Evolutionary conservation across 2,888 invertebrate species (phyloP).

Genomic region (Sarcophaga caerulescens): DNA sequence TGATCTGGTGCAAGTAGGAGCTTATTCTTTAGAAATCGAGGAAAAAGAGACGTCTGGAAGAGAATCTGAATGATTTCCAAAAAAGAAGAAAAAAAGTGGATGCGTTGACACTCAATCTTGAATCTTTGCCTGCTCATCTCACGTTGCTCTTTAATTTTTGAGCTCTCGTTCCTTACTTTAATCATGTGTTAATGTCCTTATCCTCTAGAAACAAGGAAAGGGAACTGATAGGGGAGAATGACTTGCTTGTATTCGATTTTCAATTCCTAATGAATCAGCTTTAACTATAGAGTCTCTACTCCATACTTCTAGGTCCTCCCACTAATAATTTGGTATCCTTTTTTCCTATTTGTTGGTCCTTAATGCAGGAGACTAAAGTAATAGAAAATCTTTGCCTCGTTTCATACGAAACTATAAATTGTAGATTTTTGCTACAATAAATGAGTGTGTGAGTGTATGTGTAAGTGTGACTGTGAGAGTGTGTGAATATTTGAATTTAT

Average conservation of each 20-base stretch:
- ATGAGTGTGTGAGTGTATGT: neutral
- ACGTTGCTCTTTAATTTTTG: no score
- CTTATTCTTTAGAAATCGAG: no score
- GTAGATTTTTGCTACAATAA: neutral
- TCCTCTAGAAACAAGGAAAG: neutral
- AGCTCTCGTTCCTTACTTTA: neutral
- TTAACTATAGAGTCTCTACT: no score
- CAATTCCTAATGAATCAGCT: no score
- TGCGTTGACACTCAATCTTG: neutral
- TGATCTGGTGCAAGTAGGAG: accelerated
- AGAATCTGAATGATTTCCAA: no score
- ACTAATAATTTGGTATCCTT: neutral
- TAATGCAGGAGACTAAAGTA: neutral
- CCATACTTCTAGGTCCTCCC: no score
- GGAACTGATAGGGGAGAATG: no score
- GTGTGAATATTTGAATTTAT: slow-evolving; percentile 37
- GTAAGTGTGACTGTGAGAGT: neutral
- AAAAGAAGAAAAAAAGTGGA: no score
- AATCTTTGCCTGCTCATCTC: no score
- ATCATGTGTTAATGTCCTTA: neutral
- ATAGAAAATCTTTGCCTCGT: slow-evolving; percentile 2
- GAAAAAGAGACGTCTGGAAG: no score
- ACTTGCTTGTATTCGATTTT: no score
- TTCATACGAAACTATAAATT: neutral
- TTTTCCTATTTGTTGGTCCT: neutral